phyloP scores from a whole-genome alignment of 2,888 invertebrate species.

The Oscheius sp. region DNA sequence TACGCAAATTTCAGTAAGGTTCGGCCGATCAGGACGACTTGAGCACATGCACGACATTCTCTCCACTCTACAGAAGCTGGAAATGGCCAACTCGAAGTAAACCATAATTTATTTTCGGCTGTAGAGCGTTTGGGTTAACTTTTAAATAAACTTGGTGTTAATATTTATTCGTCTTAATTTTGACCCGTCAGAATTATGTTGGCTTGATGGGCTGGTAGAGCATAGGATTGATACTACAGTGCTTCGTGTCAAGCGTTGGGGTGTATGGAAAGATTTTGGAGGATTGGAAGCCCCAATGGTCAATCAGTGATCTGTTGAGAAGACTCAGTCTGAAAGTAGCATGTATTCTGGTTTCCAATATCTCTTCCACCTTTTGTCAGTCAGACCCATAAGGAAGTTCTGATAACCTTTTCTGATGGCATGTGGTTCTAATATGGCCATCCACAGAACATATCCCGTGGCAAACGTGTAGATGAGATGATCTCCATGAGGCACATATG shows the following conservation, averaged over 20 bases:
- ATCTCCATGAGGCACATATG: constrained; percentile 81
- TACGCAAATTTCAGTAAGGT: constrained; percentile 50
- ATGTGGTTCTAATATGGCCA: constrained; percentile 83
- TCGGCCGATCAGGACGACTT: constrained; percentile 62
- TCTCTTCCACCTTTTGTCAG: constrained; percentile 77
- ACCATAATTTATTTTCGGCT: constrained; percentile 8
- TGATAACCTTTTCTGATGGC: constrained; percentile 85
- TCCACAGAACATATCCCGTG: constrained; percentile 76
- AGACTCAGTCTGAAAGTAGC: constrained; percentile 51
- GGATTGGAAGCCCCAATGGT: constrained; percentile 56
- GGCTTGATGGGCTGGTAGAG: constrained; percentile 44
- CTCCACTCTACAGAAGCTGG: constrained; percentile 59
- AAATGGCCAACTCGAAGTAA: constrained; percentile 57
- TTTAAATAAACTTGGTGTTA: constrained; percentile 27
- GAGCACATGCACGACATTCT: constrained; percentile 67
- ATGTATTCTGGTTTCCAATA: not conserved
- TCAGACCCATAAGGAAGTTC: constrained; percentile 83
- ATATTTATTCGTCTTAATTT: constrained; percentile 37
- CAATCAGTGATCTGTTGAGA: constrained; percentile 59
- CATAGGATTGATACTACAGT: constrained; percentile 58
- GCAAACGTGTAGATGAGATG: constrained; percentile 83
- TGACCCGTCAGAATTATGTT: constrained; percentile 35
- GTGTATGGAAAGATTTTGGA: constrained; percentile 42
- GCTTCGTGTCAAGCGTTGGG: constrained; percentile 47
- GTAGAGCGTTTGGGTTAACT: constrained; percentile 35